These are phyloP conservation scores for Crotalus viridis DNA, from an alignment of 2,113 vertebrate genomes.

Conservation along the genomic window DNA sequence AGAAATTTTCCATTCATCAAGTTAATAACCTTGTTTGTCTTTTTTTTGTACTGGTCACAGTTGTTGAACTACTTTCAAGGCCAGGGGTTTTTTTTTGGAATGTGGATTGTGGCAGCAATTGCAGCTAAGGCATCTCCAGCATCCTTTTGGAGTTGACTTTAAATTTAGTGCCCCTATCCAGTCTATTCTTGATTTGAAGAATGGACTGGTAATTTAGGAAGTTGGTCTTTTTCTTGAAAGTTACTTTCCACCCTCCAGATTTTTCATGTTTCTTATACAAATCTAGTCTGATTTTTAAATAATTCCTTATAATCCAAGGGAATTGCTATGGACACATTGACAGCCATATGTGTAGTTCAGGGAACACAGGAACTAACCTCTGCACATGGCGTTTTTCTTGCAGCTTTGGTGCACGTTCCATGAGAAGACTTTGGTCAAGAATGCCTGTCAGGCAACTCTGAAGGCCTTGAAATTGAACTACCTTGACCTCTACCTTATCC, in stretches of 20 bases:
- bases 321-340: background rate
- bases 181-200: background rate
- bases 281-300: background rate
- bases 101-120: background rate
- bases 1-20: background rate
- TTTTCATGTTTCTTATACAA: background rate
- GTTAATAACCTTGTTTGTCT: background rate
- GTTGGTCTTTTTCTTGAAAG: background rate
- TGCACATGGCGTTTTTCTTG: slow-evolving; percentile 4
- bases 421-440: slow-evolving; percentile 78
- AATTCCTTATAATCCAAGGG: background rate
- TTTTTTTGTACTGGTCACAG: background rate
- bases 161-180: background rate
- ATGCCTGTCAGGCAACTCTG: slow-evolving; percentile 84
- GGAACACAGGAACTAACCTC: background rate
- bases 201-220: background rate
- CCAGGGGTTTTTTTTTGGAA: background rate
- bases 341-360: background rate
- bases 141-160: background rate
- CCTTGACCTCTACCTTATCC: slow-evolving; percentile 90
- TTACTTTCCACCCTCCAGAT: background rate
- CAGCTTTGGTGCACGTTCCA: slow-evolving; percentile 93
- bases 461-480: slow-evolving; percentile 84
- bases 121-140: background rate
- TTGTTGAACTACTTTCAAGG: background rate